These are phyloP conservation scores for Caenorhabditis inopinata DNA, from an alignment of 1,140 invertebrate genomes.

Conservation along the genomic window DNA sequence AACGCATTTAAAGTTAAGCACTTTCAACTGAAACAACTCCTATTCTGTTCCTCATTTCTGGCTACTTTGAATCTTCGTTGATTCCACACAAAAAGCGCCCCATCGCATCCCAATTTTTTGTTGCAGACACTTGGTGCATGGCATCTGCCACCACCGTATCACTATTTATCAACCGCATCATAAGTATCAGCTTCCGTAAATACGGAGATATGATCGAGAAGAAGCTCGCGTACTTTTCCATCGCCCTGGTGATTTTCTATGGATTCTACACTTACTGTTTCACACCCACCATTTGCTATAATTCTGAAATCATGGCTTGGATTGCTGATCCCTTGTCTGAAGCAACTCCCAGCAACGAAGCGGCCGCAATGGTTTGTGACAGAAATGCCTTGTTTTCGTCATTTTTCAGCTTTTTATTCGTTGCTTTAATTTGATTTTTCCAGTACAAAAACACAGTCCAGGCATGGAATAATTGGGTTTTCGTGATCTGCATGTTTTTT, in stretches of 20 bases:
- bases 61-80: too few species aligned
- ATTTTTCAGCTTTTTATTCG: not conserved
- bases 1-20: too few species aligned
- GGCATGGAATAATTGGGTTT: constrained; percentile 6
- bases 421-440: not conserved
- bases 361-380: not conserved
- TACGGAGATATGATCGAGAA: constrained; percentile 8
- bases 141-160: not conserved
- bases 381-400: too few species aligned
- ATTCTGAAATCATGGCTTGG: not conserved
- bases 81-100: too few species aligned
- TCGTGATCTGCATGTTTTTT: not conserved
- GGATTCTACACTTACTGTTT: constrained; percentile 4
- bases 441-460: constrained; percentile 19
- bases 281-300: not conserved
- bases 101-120: too few species aligned
- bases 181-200: not conserved
- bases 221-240: not conserved
- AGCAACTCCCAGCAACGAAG: not conserved
- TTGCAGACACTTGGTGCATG: constrained; percentile 25
- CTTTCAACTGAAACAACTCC: too few species aligned
- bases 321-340: not conserved
- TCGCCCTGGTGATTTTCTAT: not conserved
- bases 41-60: too few species aligned
- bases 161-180: constrained; percentile 4